These are phyloP conservation scores for Reticulitermes speratus DNA, from an alignment of 1,140 invertebrate species.

Conservation along the genomic window DNA sequence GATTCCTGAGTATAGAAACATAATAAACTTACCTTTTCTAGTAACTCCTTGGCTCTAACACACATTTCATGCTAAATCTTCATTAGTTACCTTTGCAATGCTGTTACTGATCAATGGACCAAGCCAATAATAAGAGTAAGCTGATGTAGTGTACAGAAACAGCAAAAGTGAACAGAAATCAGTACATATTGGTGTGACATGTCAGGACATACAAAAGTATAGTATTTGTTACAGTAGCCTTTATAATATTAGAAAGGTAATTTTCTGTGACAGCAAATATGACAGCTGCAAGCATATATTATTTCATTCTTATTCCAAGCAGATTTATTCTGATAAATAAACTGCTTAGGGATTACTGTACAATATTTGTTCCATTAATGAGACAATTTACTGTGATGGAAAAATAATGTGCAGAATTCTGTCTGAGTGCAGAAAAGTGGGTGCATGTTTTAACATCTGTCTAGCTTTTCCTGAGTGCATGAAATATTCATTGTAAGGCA, in stretches of 20 bases:
- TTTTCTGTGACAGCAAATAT: not conserved
- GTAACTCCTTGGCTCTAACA: constrained; percentile 25
- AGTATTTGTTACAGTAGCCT: not conserved
- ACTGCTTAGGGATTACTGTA: not conserved
- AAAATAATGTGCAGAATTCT: not conserved
- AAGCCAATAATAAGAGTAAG: not conserved
- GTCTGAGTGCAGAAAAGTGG: too few relatives aligned
- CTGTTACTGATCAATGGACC: constrained; percentile 25
- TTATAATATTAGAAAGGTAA: not conserved
- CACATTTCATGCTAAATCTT: constrained; percentile 18
- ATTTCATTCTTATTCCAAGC: not conserved
- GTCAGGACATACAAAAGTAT: not conserved
- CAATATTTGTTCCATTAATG: not conserved
- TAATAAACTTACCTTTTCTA: constrained; percentile 23
- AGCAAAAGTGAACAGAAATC: not conserved
- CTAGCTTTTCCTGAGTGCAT: not conserved
- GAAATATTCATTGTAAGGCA: not conserved
- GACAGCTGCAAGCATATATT: not conserved
- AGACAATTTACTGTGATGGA: not conserved
- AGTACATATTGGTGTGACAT: not conserved
- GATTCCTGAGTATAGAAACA: not conserved
- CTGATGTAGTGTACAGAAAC: not conserved
- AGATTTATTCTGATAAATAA: not conserved
- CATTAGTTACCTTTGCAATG: constrained; percentile 20
- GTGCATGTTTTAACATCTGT: not conserved